Evolutionary conservation across 2,888 invertebrate species (phyloP).

Genomic region (Luperina testacea): DNA sequence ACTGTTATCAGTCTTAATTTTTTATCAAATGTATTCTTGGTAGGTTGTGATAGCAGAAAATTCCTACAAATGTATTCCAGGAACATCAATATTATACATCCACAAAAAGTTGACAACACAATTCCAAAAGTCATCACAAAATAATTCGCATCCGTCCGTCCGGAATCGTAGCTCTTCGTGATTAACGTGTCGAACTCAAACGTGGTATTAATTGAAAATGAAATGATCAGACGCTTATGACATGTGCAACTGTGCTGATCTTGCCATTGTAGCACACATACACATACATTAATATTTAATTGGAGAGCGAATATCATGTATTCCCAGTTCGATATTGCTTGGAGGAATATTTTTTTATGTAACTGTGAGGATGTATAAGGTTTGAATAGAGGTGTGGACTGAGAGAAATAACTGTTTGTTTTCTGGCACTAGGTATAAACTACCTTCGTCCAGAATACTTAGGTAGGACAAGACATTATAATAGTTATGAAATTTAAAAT

Average conservation of each 20-base stretch:
- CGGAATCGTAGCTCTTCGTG: slow-evolving; percentile 28
- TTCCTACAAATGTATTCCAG: background rate
- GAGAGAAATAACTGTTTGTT: background rate
- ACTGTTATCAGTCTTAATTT: background rate
- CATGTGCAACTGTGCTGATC: slow-evolving; percentile 35
- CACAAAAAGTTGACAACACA: background rate
- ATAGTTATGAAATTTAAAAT: no score
- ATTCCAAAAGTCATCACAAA: slow-evolving; percentile 17
- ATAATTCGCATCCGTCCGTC: slow-evolving; percentile 16
- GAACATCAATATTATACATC: background rate
- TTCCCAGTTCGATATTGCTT: slow-evolving; percentile 17
- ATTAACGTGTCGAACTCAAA: slow-evolving; percentile 38
- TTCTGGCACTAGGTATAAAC: background rate
- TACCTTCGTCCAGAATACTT: background rate
- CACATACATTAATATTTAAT: slow-evolving; percentile 54
- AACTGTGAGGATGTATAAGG: background rate
- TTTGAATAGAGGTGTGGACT: background rate
- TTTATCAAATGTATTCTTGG: background rate
- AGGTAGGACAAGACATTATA: background rate
- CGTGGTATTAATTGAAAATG: slow-evolving; percentile 59
- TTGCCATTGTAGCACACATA: background rate
- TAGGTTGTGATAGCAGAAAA: background rate
- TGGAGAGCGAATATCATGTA: slow-evolving; percentile 34
- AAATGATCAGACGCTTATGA: slow-evolving; percentile 58
- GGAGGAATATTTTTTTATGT: background rate